Percentiles rank a stretch among this genome's conserved stretches.
These are phyloP conservation scores for Aspidiotus destructor DNA, from an alignment of 2,888 invertebrate species.

Conservation along the genomic window DNA sequence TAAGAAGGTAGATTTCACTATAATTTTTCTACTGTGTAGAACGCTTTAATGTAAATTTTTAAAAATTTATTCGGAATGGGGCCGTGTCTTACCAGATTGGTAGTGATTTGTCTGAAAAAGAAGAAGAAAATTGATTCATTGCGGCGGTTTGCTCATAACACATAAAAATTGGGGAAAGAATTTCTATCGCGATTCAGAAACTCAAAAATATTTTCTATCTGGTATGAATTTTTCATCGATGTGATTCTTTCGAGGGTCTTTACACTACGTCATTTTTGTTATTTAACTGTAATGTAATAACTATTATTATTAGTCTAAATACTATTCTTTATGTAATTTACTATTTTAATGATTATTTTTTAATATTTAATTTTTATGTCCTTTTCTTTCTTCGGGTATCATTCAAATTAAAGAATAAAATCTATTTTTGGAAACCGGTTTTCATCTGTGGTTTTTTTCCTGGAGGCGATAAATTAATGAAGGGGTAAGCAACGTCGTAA, in stretches of 20 bases:
- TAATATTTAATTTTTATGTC: constrained; percentile 6
- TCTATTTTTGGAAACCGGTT: constrained; percentile 1
- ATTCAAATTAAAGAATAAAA: background rate
- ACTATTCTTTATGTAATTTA: constrained; percentile 10
- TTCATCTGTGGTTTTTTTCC: background rate
- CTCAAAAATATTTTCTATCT: background rate
- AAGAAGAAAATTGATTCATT: no score
- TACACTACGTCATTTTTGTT: constrained; percentile 8
- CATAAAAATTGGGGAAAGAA: no score
- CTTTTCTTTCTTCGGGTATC: constrained; percentile 1
- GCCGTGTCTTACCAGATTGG: no score
- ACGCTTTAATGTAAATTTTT: background rate
- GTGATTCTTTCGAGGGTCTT: background rate
- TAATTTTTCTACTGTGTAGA: constrained; percentile 4
- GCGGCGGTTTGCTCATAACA: no score
- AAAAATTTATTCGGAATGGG: no score
- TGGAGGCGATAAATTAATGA: no score
- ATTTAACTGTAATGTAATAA: background rate
- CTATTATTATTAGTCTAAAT: constrained; percentile 4
- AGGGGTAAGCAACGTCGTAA: no score
- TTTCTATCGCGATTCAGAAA: no score
- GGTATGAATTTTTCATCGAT: constrained; percentile 6
- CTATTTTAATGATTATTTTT: constrained; percentile 10
- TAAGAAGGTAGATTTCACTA: background rate
- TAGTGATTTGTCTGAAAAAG: no score